A percentile compares a stretch with the other conserved stretches of the same genome.
These are phyloP conservation scores for Heliothis subflexa DNA, from an alignment of 1,140 invertebrate species.

Conservation along the genomic window DNA sequence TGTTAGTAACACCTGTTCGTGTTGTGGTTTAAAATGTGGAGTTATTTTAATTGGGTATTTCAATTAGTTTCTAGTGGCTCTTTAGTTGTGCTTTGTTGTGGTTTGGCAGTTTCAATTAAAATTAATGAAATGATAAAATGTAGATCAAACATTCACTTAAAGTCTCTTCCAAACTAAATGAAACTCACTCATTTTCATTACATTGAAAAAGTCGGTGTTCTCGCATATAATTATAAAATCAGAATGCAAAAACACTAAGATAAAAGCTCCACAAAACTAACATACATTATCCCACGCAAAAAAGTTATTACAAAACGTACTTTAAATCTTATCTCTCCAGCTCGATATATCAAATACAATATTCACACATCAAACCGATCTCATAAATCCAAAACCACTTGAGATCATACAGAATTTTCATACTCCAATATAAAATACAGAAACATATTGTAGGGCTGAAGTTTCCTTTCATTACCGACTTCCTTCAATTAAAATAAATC, in stretches of 20 bases:
- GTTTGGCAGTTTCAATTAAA: background rate
- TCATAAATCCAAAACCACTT: conserved; percentile 3
- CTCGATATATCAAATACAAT: background rate
- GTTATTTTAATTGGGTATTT: conserved; percentile 6
- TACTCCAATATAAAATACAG: conserved; percentile 33
- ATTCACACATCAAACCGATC: conserved; percentile 21
- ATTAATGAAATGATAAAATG: background rate
- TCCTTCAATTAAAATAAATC: conserved; percentile 67
- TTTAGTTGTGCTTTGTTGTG: background rate
- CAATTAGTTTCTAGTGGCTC: background rate
- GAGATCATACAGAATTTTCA: conserved; percentile 28
- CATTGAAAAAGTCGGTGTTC: too few relatives aligned
- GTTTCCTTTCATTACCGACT: conserved; percentile 55
- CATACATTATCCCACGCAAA: background rate
- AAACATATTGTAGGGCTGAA: conserved; percentile 29
- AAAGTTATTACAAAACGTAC: conserved; percentile 18
- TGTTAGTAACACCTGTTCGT: conserved; percentile 38
- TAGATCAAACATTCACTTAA: background rate
- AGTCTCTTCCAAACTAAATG: too few relatives aligned
- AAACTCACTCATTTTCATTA: too few relatives aligned
- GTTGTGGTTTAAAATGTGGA: background rate
- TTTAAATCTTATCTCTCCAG: conserved; percentile 10
- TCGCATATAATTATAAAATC: too few relatives aligned
- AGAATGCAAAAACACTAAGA: background rate
- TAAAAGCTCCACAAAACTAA: background rate